A percentile compares a stretch with the other conserved stretches of the same genome.
phyloP scores from a whole-genome alignment of 2,888 invertebrate species.

The Scelioninae gen. 2 region DNA sequence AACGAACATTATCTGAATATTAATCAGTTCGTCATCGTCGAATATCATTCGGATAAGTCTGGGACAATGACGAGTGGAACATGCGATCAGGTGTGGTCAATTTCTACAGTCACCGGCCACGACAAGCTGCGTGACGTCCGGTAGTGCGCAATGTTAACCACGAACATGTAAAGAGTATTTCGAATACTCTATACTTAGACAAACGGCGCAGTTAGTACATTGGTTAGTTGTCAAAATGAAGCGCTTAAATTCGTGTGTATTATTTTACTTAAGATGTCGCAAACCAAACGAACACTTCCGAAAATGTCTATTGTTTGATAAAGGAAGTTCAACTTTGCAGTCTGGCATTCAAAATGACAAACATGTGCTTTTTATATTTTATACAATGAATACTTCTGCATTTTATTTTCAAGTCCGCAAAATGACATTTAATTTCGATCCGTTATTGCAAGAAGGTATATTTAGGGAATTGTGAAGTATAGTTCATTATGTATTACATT shows the following conservation, averaged over 20 bases:
- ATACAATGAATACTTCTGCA: background rate
- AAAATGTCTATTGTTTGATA: background rate
- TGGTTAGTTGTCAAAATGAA: conserved; percentile 7
- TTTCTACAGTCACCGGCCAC: conserved; percentile 37
- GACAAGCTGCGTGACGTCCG: conserved; percentile 62
- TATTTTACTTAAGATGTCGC: background rate
- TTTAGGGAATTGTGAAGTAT: too few relatives aligned
- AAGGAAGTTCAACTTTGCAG: conserved; percentile 6
- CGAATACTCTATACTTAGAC: conserved; percentile 9
- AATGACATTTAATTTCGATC: too few relatives aligned
- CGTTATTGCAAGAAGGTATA: too few relatives aligned
- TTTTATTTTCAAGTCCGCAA: background rate
- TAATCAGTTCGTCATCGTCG: conserved; percentile 26
- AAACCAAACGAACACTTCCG: background rate
- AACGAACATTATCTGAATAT: conserved; percentile 15
- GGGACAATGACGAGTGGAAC: conserved; percentile 42
- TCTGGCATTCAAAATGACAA: background rate
- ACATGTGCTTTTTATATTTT: background rate
- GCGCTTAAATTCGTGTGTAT: conserved; percentile 8
- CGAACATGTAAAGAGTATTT: conserved; percentile 13
- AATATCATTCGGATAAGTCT: conserved; percentile 22
- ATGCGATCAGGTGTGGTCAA: conserved; percentile 50
- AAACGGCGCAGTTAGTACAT: conserved; percentile 17
- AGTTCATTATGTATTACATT: too few relatives aligned
- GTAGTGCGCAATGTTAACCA: conserved; percentile 23